Evolutionary conservation across 2,888 invertebrate species (phyloP).

Genomic region (Biston stratarius): DNA sequence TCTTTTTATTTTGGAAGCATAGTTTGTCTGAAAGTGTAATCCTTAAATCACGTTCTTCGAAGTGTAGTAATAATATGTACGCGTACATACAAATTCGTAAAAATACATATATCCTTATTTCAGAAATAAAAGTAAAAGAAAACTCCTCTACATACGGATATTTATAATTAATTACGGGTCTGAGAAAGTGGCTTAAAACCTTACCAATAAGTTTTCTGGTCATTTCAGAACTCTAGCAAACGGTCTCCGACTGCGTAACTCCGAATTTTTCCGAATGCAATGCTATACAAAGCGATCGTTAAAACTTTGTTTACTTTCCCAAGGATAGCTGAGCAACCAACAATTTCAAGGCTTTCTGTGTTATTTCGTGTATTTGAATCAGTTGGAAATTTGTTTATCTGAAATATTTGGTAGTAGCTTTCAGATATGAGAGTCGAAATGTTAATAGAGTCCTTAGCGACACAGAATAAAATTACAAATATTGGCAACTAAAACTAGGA

Average conservation of each 20-base stretch:
- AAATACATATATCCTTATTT: too few relatives aligned
- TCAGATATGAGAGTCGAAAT: constrained; percentile 1
- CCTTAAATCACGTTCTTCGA: too few relatives aligned
- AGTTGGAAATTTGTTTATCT: constrained; percentile 23
- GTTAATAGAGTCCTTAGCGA: background rate
- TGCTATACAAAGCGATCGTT: constrained; percentile 38
- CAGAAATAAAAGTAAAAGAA: too few relatives aligned
- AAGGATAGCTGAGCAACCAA: constrained; percentile 46
- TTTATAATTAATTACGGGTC: too few relatives aligned
- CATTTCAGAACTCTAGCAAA: constrained; percentile 27
- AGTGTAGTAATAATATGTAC: too few relatives aligned
- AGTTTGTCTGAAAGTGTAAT: too few relatives aligned
- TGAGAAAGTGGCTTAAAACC: background rate
- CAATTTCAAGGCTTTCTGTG: constrained; percentile 41
- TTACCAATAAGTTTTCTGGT: constrained; percentile 1
- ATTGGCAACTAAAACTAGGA: too few relatives aligned
- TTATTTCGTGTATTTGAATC: constrained; percentile 35
- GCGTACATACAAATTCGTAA: too few relatives aligned
- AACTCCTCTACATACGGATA: too few relatives aligned
- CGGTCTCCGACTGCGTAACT: constrained; percentile 21
- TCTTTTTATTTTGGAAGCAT: too few relatives aligned
- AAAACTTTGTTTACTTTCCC: constrained; percentile 46
- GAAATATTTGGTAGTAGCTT: constrained; percentile 28
- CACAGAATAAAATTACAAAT: background rate
- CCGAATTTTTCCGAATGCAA: constrained; percentile 29